Evolutionary conservation across 1,140 invertebrate genomes (phyloP).

Genomic region (Acromyrmex heyeri): DNA sequence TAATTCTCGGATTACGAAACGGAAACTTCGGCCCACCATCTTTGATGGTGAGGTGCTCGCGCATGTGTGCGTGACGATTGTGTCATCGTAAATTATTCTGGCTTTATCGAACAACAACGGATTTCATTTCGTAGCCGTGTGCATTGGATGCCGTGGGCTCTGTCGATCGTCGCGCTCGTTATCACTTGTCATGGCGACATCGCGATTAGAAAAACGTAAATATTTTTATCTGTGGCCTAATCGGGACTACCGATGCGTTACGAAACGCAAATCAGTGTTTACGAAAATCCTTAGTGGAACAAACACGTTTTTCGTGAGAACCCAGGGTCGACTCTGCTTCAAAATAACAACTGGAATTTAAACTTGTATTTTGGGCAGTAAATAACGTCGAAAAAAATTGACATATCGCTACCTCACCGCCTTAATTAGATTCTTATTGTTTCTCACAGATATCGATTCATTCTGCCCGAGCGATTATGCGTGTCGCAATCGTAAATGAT

Average conservation of each 20-base stretch:
- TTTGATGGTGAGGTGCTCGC: not conserved
- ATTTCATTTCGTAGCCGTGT: conserved; percentile 49
- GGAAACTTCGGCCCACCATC: not conserved
- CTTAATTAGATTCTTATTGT: conserved; percentile 52
- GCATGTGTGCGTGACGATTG: not conserved
- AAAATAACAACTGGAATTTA: conserved; percentile 38
- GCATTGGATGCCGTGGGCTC: not conserved
- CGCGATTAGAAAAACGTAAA: conserved; percentile 51
- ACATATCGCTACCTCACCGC: not conserved
- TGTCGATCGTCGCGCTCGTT: conserved; percentile 21
- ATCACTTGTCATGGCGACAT: conserved; percentile 53
- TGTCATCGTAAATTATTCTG: conserved; percentile 51
- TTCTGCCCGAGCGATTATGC: not conserved
- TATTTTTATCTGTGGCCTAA: conserved; percentile 43
- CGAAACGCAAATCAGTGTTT: conserved; percentile 49
- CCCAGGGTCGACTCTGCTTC: not conserved
- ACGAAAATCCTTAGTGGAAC: conserved; percentile 1
- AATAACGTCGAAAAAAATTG: not conserved
- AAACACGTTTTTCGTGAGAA: conserved; percentile 8
- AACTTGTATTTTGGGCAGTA: not conserved
- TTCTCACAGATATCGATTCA: conserved; percentile 14
- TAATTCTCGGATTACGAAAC: conserved; percentile 41
- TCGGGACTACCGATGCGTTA: not conserved
- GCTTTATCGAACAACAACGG: conserved; percentile 38
- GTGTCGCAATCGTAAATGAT: not conserved